Percentiles rank a stretch among this genome's conserved stretches.
phyloP scores from a whole-genome alignment of 1,140 invertebrate genomes.

The Condylostylus longicornis region DNA sequence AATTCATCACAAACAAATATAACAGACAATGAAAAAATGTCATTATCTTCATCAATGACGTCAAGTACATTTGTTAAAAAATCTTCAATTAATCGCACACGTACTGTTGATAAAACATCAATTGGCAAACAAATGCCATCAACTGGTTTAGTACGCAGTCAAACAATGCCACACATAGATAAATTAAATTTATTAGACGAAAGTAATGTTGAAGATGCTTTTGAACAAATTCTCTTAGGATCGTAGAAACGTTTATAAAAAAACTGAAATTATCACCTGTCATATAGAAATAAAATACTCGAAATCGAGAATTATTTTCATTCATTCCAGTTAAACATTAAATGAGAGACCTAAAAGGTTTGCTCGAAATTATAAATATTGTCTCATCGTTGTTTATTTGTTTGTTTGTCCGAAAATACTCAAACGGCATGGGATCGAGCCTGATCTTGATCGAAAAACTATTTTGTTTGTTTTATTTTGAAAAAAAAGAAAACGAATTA shows the following conservation, averaged over 20 bases:
- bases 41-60: background rate
- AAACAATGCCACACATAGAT: constrained; percentile 55
- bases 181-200: constrained; percentile 48
- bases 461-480: no score
- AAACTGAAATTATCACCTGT: no score
- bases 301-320: no score
- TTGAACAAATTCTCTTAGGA: constrained; percentile 54
- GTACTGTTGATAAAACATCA: constrained; percentile 36
- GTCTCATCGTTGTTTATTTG: no score
- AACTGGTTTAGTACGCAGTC: constrained; percentile 43
- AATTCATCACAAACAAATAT: constrained; percentile 13
- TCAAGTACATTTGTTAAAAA: constrained; percentile 14
- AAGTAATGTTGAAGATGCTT: constrained; percentile 56
- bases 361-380: no score
- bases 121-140: constrained; percentile 28
- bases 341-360: no score
- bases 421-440: no score
- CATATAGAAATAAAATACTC: background rate
- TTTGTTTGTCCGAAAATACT: no score
- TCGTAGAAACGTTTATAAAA: no score
- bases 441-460: no score
- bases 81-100: constrained; percentile 33
- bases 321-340: no score
- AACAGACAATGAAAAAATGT: constrained; percentile 10
- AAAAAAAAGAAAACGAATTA: no score